phyloP scores from a whole-genome alignment of 2,888 invertebrate species.

The Mesorhabditis belari region DNA sequence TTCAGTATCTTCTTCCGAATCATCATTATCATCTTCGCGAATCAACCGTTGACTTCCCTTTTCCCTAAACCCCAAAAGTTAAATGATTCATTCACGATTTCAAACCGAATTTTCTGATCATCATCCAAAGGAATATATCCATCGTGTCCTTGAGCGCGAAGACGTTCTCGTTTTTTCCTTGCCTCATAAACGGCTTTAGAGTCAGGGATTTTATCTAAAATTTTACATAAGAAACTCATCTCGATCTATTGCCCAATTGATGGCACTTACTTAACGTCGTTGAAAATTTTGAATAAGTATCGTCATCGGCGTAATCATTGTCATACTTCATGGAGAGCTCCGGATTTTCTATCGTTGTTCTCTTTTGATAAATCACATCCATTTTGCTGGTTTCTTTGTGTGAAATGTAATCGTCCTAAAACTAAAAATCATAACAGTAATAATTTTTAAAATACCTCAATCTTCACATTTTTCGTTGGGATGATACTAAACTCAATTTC shows the following conservation, averaged over 20 bases:
- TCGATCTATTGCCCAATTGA: conserved; percentile 17
- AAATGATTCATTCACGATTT: conserved; percentile 10
- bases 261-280: background rate
- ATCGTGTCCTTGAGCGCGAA: conserved; percentile 70
- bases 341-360: background rate
- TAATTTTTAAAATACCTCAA: background rate
- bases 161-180: conserved; percentile 84
- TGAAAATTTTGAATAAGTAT: background rate
- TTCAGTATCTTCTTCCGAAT: conserved; percentile 23
- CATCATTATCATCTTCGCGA: conserved; percentile 37
- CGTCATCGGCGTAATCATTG: conserved; percentile 4
- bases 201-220: conserved; percentile 71
- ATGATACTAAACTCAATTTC: background rate
- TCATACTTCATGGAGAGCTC: conserved; percentile 4
- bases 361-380: too few species aligned
- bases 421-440: too few species aligned
- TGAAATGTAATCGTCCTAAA: too few species aligned
- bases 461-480: background rate
- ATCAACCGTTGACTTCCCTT: conserved; percentile 61
- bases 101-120: conserved; percentile 16
- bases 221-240: conserved; percentile 1
- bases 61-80: conserved; percentile 53
- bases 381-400: too few species aligned
- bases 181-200: conserved; percentile 96
- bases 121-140: conserved; percentile 63